Evolutionary conservation across 2,888 invertebrate species (phyloP), one percentile per base, ranked within the genome.

Genomic region (Ethmia dodecea): DNA sequence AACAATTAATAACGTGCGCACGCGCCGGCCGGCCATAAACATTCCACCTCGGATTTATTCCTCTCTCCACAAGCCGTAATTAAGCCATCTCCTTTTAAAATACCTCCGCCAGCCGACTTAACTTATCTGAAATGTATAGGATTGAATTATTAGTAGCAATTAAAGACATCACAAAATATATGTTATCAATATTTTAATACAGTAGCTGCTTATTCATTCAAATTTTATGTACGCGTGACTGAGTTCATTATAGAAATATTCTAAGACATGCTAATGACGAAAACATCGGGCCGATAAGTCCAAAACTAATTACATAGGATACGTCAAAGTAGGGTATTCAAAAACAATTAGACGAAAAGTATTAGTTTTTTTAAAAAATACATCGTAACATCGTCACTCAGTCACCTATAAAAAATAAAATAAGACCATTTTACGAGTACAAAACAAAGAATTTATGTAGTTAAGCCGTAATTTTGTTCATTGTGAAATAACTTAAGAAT

Each of bases 121-220:
- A 49, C 65, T 75, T 79, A 78, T 79, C 79, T 61, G 57, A 59
- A 66, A 71, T 58, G 63, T 70, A 74, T 77, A 65, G 64, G 67
- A 77, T 71, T 76, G 76, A 75, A 75, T 80, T 78, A 83, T 77
- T 79, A 80, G 73, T 71, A 71, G 62, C 75, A 73, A 72, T 77
- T 79, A 80, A 71, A 70, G 59, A 73, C 67, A 60, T 70, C 69
- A 64, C 71, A 72, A 75, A 79, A 76, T 77, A 74, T 68, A 60
- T 62, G 66, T 78, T 81, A 84, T 84, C 83, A 79, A 81, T 80
- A 77, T 78, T 78, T 79, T 77, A 81, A 81, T 77, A 81, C 84
- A 70, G 84, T 80, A 86, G 84, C 83, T 55, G 62, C 68, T 78
- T 70, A 73, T 66, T 52, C 64, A 79, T 81, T 80, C 62, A 78